Base-by-base conservation (phyloP, 2,113 vertebrate genomes). In the Isichthys henryi region DNA sequence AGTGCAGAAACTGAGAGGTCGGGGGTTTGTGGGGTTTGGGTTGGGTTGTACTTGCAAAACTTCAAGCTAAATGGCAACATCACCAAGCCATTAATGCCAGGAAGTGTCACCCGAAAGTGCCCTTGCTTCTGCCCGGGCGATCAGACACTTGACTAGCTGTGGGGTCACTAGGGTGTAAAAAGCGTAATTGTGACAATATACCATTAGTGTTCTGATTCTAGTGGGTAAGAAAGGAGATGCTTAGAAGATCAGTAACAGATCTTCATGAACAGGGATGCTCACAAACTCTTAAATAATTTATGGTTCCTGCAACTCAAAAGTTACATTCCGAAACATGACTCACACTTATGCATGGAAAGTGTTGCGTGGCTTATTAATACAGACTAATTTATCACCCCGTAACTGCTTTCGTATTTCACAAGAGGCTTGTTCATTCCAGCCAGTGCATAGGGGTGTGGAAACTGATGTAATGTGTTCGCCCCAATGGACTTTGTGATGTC, bases 381-480 rank as follows among this genome's bases (percentile, higher is more conserved):
- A 10, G 62, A 52, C 84, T 90, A 90, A 87, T 87, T 88, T 88
- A 43, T 87, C 83, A 8, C 66, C 35, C 83, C 21, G 23, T 53
- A 90, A 53, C 89, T 13, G 27, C 66, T 48, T 13, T 86, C 23
- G 50, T 27, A 90, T 87, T 87, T 87, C 43, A 50, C 45, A 66
- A 13, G 62, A 74, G 46, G 86, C 35, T 19, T 49, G 46, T 23
- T 11, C 50, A 39, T 86, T 90, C 86, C n/a, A 48, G 27, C 83
- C 58, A 43, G 56, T 77, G 52, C 46, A 74, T 39, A 49, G 21
- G 27, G 43, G 31, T 87, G 58, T 90, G 58, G 74, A 70, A 39
- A 86, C 89, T 50, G 56, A 89, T 89, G 45, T 49, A 21, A 84
- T 13, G 46, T 23, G 43, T 66, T 43, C 10, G 8, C 48, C 82